phyloP scores from a whole-genome alignment of 2,888 invertebrate species.

The Morpho helenor region DNA sequence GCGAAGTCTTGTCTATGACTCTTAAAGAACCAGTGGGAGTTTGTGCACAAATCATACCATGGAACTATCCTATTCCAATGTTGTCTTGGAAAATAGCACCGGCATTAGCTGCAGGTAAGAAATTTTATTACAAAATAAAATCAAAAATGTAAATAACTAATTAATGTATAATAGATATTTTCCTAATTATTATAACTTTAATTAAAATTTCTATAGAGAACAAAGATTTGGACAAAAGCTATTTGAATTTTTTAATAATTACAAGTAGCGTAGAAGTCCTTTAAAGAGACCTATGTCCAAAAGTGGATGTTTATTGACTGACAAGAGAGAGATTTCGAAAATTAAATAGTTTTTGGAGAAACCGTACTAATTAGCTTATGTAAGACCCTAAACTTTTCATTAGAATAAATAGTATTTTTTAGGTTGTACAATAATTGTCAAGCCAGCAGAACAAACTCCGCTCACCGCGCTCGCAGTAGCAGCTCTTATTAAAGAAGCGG shows the following conservation, averaged over 20 bases:
- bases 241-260: too few species aligned
- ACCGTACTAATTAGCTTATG: too few species aligned
- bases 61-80: conserved; percentile 97
- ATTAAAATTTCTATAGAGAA: too few species aligned
- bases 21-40: conserved; percentile 93
- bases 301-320: too few species aligned
- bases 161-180: too few species aligned
- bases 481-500: conserved; percentile 90
- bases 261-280: too few species aligned
- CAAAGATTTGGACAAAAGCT: too few species aligned
- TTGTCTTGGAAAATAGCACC: conserved; percentile 95
- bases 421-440: conserved; percentile 91
- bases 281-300: too few species aligned
- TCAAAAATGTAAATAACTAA: background rate
- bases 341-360: too few species aligned
- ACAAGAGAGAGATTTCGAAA: too few species aligned
- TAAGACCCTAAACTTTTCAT: too few species aligned
- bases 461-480: conserved; percentile 94
- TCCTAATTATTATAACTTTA: too few species aligned
- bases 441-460: conserved; percentile 97
- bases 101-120: conserved; percentile 82
- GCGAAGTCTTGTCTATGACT: conserved; percentile 89
- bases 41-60: conserved; percentile 95
- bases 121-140: background rate
- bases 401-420: background rate